Evolutionary conservation across 37 sponge, comb jelly and placozoan species (phyloP), one percentile per base, ranked within the genome.

Genomic region (Halichondria panicea): DNA sequence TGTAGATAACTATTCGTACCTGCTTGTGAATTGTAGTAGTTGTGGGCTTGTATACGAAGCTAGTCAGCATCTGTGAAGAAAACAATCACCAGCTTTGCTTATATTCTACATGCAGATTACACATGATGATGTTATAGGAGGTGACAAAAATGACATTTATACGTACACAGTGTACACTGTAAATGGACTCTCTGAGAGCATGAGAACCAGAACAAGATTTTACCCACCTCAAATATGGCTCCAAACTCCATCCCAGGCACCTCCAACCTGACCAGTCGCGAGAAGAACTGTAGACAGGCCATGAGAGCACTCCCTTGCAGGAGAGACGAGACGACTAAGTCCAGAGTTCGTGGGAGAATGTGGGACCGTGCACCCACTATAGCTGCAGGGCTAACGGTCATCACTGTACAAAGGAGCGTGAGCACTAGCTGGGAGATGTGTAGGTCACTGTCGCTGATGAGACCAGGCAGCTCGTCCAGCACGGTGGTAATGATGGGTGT

Each of bases 361-460:
- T 69, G 55, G 0, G 48, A 78, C 40, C 66, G 65, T 8, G 86
- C 79, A 53, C 70, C 62, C n/a, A 38, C 55, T 27, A 84, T 81
- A 43, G 67, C 75, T 31, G 34, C 44, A 1, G 92, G 92, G 44
- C 77, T 84, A 37, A 91, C 63, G 59, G 77, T 59, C 82, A 77
- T 75, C 18, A 91, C 45, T 1, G 81, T 74, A 27, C 87, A 79
- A 12, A 93, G 79, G 44, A 93, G 74, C 25, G 81, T 84, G 52
- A 93, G 86, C 54, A 87, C 95, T 15, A 93, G 66, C 59, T 96
- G 93, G 53, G 99, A 92, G 13, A 98, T 90, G 68, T 98, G 99
- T 6, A 95, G 83, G 73, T 98, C 96, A 53, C 61, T 80, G 50
- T 98, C 99, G 37, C 75, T 86, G 43, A 98, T 98, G 55, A 98